phyloP scores from a whole-genome alignment of 2,113 vertebrate species.

The Semicossyphus pulcher region DNA sequence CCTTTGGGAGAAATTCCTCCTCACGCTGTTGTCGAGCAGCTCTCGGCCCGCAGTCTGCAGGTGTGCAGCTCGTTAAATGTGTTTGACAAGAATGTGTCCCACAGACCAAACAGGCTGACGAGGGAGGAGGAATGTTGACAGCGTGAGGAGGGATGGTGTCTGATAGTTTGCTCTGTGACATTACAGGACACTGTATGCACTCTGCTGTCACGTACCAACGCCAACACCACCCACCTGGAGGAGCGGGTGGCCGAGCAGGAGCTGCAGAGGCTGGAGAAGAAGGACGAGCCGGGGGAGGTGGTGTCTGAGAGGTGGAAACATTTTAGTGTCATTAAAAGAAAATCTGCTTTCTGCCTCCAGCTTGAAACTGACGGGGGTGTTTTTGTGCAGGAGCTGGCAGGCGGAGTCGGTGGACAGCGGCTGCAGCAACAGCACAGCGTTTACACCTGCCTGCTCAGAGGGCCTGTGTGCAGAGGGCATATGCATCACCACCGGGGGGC shows the following conservation, averaged over 20 bases:
- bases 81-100: slow-evolving; percentile 28
- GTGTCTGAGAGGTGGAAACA: slow-evolving; percentile 87
- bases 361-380: not conserved
- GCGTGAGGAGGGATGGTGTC: not conserved
- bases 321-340: not conserved
- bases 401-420: slow-evolving; percentile 96
- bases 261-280: slow-evolving; percentile 88
- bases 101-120: not conserved
- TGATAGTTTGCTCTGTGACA: slow-evolving; percentile 3
- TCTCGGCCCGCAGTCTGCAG: not conserved
- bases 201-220: slow-evolving; percentile 85
- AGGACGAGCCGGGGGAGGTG: slow-evolving; percentile 89
- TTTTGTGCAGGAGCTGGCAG: slow-evolving; percentile 91
- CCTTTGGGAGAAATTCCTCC: not conserved
- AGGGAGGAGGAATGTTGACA: not conserved
- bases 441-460: slow-evolving; percentile 85
- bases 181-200: slow-evolving; percentile 87
- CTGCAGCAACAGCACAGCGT: slow-evolving; percentile 93
- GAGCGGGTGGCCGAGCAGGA: slow-evolving; percentile 87
- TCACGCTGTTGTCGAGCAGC: not conserved
- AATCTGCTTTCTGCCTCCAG: not conserved
- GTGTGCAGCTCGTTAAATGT: not conserved
- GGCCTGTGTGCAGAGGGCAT: slow-evolving; percentile 83
- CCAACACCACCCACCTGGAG: slow-evolving; percentile 87
- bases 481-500: slow-evolving; percentile 83